Evolutionary conservation across 2,888 invertebrate genomes (phyloP).

Genomic region (Petrolisthes manimaculis): DNA sequence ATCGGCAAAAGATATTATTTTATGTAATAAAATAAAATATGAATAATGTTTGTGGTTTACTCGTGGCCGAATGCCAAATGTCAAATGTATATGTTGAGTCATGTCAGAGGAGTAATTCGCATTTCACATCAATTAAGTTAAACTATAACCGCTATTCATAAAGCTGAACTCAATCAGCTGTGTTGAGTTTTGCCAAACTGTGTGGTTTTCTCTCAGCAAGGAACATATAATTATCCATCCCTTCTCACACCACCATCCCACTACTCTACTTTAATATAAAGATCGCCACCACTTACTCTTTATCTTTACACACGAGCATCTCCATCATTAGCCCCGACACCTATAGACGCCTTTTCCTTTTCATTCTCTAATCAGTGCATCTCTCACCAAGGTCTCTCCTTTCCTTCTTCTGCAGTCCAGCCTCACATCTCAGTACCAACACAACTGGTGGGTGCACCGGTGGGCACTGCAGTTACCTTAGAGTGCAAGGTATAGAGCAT

Average conservation of each 20-base stretch:
- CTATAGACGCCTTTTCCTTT: background rate
- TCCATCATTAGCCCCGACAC: background rate
- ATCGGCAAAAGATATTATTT: too few species aligned
- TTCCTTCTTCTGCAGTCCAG: conserved; percentile 77
- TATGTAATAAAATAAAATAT: too few species aligned
- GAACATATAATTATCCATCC: background rate
- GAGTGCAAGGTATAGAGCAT: conserved; percentile 81
- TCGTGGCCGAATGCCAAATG: background rate
- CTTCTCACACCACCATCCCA: background rate
- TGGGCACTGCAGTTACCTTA: conserved; percentile 86
- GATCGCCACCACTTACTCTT: background rate
- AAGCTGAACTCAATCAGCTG: background rate
- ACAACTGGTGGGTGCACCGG: conserved; percentile 89
- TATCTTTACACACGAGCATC: background rate
- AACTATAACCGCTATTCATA: background rate
- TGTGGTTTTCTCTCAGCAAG: background rate
- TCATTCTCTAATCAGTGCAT: background rate
- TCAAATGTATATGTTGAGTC: conserved; percentile 1
- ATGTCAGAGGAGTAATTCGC: background rate
- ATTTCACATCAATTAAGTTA: conserved; percentile 3
- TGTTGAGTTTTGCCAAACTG: too few species aligned
- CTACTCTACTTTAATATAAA: background rate
- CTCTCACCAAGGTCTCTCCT: conserved; percentile 2
- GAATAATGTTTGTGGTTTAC: background rate
- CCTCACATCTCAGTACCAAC: conserved; percentile 92